Evolutionary conservation across 1,140 invertebrate species (phyloP), one percentile per base, ranked within the genome.

Genomic region (Leptonema lineaticorne): DNA sequence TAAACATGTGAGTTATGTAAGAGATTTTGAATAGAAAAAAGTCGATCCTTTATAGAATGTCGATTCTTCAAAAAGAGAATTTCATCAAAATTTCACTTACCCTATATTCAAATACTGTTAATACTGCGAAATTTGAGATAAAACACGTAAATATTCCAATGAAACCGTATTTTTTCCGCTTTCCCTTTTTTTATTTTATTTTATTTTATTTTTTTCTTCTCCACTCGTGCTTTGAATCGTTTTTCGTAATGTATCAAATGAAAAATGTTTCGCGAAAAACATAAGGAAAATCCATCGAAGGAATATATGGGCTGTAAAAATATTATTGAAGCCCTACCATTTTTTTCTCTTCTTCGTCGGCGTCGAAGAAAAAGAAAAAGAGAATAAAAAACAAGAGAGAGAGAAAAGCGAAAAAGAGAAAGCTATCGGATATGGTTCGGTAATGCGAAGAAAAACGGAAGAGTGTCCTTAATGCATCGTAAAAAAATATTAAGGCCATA

Each of bases 281-380:
- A 30, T 58, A 30, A 30, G 56, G 56, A 18, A 29, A 58, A 58
- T 58, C 56, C 24, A 58, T 58, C 56, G 26, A 58, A 58, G 56
- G 56, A 27, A 22, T 58, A 58, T 28, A 58, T 18, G 56, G 26
- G 26, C 56, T 58, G 26, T 58, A 58, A 27, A 58, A 58, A 58
- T 58, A 58, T 58, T 58, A 45, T 16, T 11, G 29, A 33, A 11
- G 29, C 29, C 29, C 29, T 16, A 9, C 37, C 37, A 6, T 7
- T 14, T 4, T 14, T 45, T 45, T 45, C 37, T 16, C 37, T 45
- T 16, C 37, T 45, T 45, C 14, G n/a, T n/a, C n/a, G n/a, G n/a
- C n/a, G n/a, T n/a, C n/a, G n/a, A 5, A 33, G 30, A 11, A 16
- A n/a, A n/a, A n/a, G n/a, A n/a, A n/a, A n/a, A n/a, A n/a, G n/a